Conservation (phyloP, 2,113 vertebrate genomes). For the Cyanoliseus patagonus region DNA sequence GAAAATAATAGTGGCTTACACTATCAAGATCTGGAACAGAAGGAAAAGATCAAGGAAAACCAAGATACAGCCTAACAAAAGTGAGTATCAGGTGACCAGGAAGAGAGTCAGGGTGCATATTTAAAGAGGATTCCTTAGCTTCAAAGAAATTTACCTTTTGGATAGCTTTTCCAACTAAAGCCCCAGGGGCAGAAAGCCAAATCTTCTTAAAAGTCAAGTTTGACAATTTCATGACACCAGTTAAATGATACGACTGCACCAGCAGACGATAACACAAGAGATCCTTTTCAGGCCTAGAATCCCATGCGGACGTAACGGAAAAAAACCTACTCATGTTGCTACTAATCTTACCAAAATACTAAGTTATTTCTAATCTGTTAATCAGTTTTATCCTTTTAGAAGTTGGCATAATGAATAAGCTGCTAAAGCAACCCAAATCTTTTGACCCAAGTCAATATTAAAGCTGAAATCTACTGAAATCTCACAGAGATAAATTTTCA, state of each 20-base stretch:
- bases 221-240: not conserved
- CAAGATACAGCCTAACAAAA: not conserved
- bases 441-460: not conserved
- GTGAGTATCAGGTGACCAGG: not conserved
- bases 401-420: not conserved
- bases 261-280: not conserved
- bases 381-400: conserved; percentile 50
- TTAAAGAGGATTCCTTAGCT: not conserved
- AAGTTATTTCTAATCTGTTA: conserved; percentile 46
- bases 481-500: not conserved
- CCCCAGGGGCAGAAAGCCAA: not conserved
- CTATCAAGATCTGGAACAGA: not conserved
- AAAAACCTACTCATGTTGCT: not conserved
- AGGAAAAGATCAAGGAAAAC: not conserved
- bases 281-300: not conserved
- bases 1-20: not conserved
- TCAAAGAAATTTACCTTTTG: not conserved
- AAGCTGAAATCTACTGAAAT: not conserved
- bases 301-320: not conserved
- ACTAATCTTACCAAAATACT: conserved; percentile 29
- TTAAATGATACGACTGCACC: not conserved
- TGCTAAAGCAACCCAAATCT: not conserved
- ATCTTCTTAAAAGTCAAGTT: not conserved
- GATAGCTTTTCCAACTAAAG: not conserved
- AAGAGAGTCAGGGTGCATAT: not conserved